These are phyloP conservation scores for Lasioglossum villosulum DNA, from an alignment of 2,888 invertebrate genomes.

Conservation along the genomic window DNA sequence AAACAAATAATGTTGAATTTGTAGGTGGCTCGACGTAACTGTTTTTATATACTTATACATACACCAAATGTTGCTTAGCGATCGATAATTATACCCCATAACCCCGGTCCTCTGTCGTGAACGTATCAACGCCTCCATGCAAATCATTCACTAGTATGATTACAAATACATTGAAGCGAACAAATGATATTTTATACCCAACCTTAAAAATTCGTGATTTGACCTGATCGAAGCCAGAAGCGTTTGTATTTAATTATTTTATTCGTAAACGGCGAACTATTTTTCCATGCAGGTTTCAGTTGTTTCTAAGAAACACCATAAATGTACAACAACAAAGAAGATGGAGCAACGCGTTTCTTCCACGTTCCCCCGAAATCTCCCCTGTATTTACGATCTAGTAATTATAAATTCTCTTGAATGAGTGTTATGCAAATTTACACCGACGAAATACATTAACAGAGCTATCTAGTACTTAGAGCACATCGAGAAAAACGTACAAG, in stretches of 20 bases:
- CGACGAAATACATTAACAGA: conserved; percentile 59
- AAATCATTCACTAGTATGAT: conserved; percentile 52
- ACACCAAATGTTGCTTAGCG: conserved; percentile 45
- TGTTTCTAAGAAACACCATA: conserved; percentile 70
- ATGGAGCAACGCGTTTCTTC: conserved; percentile 34
- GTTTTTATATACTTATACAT: conserved; percentile 38
- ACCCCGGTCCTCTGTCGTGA: conserved; percentile 23
- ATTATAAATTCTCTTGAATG: conserved; percentile 42
- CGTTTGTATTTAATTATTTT: conserved; percentile 54
- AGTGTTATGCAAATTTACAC: conserved; percentile 59
- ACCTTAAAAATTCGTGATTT: conserved; percentile 40
- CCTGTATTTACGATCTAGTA: conserved; percentile 57
- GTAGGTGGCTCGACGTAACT: not conserved
- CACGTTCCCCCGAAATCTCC: conserved; percentile 21
- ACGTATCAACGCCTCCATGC: conserved; percentile 57
- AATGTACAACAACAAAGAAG: conserved; percentile 62
- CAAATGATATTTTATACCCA: conserved; percentile 13
- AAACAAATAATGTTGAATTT: conserved; percentile 29
- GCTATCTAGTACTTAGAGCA: conserved; percentile 61
- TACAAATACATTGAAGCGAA: conserved; percentile 54
- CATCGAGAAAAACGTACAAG: conserved; percentile 58
- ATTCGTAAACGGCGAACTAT: conserved; percentile 59
- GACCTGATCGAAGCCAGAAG: conserved; percentile 63
- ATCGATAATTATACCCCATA: conserved; percentile 36
- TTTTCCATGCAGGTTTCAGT: conserved; percentile 69